Evolutionary conservation across 2,797 vertebrate species (phyloP), one percentile per base, ranked within the genome.

Genomic region (Octomys mimax): DNA sequence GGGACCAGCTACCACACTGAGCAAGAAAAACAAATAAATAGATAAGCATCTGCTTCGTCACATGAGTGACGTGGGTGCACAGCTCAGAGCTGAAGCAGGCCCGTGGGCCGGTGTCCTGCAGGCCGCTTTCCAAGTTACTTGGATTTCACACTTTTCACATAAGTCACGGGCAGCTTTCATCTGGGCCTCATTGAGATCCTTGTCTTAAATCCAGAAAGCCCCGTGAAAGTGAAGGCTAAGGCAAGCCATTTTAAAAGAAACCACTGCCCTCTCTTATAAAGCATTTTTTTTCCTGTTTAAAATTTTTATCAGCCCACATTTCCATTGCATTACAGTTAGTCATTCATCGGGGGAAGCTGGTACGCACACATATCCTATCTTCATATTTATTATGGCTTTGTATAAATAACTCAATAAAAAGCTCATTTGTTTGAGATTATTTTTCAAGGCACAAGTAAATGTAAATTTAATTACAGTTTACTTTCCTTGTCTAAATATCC

Each of bases 81-180:
- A 79, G 71, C 31, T 92, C 31, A 70, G 49, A 89, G 26, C 39
- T 73, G 62, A 71, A 89, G 64, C 6, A 31, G 24, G 54, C 49
- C 95, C 84, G 59, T 4, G 64, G 42, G 1, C 64, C 84, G 39
- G 13, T n/a, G 42, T 83, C 42, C 52, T 49, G n/a, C 39, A 49
- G 59, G 62, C 89, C 91, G 86, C 54, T 87, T 97, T 87, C 92
- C 77, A 89, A 87, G 79, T 36, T 96, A 42, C 77, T 95, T 96
- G 52, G 73, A 87, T 94, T 91, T 95, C 89, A 84, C 31, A 70
- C 28, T 11, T 96, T 87, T 81, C 94, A 82, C 66, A 24, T 54
- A 46, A 89, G 73, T 97, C 42, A 42, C 91, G 93, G 89, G 31
- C 70, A 79, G 70, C 68, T 94, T 95, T 92, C 80, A 89, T 61